These are phyloP conservation scores for Baronia brevicornis DNA, from an alignment of 2,888 invertebrate genomes.

Conservation along the genomic window DNA sequence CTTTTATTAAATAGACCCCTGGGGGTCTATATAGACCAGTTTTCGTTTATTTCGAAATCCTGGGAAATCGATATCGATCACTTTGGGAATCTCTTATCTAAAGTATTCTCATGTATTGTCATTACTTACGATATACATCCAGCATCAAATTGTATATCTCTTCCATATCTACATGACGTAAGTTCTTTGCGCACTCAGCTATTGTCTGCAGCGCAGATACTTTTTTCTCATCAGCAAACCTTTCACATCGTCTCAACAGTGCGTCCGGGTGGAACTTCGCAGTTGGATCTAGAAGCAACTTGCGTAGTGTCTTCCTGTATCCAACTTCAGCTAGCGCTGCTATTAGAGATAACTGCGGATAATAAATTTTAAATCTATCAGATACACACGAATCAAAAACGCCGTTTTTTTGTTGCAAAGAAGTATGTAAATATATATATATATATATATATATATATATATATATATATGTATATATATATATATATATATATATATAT, in stretches of 20 bases:
- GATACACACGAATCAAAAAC: no score
- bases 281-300: constrained; percentile 67
- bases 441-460: no score
- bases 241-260: constrained; percentile 68
- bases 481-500: no score
- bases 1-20: no score
- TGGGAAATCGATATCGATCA: no score
- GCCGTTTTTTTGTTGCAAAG: no score
- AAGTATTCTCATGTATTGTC: no score
- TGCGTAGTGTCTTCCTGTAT: constrained; percentile 63
- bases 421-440: no score
- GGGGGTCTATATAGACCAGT: no score
- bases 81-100: no score
- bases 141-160: constrained; percentile 65
- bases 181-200: constrained; percentile 45
- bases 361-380: background rate
- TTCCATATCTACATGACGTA: constrained; percentile 45
- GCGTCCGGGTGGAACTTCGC: constrained; percentile 70
- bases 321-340: constrained; percentile 73
- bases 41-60: no score
- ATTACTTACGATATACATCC: constrained; percentile 66
- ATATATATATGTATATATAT: no score
- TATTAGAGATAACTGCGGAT: constrained; percentile 57
- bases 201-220: constrained; percentile 40
- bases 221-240: constrained; percentile 56